A percentile compares a stretch with the other conserved stretches of the same genome.
phyloP scores from a whole-genome alignment of 2,888 invertebrate species.

The Scelioninae gen. 2 region DNA sequence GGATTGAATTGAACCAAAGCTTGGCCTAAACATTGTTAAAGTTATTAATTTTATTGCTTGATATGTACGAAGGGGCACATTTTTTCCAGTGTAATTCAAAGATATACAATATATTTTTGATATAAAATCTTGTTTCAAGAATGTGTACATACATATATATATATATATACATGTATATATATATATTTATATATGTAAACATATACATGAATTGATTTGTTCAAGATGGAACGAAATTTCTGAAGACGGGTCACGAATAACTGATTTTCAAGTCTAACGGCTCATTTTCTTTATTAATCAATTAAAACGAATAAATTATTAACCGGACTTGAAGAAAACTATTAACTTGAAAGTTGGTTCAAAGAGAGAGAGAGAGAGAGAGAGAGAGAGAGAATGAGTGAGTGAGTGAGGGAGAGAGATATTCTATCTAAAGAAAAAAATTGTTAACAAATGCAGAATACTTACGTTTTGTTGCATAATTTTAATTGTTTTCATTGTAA shows the following conservation, averaged over 20 bases:
- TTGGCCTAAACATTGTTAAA: not conserved
- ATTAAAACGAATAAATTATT: constrained; percentile 5
- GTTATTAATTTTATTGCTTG: not conserved
- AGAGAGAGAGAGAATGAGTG: constrained; percentile 22
- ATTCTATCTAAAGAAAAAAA: constrained; percentile 17
- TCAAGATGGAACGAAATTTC: not conserved
- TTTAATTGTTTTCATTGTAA: constrained; percentile 47
- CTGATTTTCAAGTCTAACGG: constrained; percentile 34
- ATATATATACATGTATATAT: too few species aligned
- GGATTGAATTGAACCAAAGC: not conserved
- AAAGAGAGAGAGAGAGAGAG: constrained; percentile 33
- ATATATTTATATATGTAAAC: too few species aligned
- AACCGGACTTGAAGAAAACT: constrained; percentile 11
- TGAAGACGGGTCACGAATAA: constrained; percentile 12
- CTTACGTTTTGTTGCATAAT: constrained; percentile 56
- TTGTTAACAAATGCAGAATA: constrained; percentile 56
- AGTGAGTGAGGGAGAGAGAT: constrained; percentile 26
- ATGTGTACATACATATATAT: too few species aligned
- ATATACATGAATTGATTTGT: constrained; percentile 36
- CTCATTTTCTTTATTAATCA: too few species aligned
- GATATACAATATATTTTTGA: constrained; percentile 51
- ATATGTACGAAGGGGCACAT: not conserved
- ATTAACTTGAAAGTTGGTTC: constrained; percentile 35
- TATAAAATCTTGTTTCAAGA: constrained; percentile 35
- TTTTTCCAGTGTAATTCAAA: constrained; percentile 31